phyloP scores from a whole-genome alignment of 1,140 invertebrate species.

The Leptinotarsa undecemlineata region DNA sequence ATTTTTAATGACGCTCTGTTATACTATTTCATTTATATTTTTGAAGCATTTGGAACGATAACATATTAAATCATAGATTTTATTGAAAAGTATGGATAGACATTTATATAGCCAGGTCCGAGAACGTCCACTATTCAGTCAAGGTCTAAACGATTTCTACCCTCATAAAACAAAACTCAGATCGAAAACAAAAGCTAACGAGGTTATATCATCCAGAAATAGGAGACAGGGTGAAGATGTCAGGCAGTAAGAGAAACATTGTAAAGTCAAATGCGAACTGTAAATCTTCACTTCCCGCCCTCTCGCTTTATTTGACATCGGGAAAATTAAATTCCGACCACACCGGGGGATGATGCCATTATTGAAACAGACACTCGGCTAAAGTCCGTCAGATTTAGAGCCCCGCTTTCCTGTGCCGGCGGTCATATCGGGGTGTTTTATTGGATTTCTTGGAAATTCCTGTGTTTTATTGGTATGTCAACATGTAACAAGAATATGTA shows the following conservation, averaged over 20 bases:
- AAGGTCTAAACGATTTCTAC: neutral
- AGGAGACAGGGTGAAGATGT: conserved; percentile 33
- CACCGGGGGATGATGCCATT: conserved; percentile 22
- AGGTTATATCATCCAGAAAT: conserved; percentile 5
- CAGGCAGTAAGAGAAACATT: conserved; percentile 41
- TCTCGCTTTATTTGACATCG: conserved; percentile 46
- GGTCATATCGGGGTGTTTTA: conserved; percentile 19
- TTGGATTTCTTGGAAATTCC: conserved; percentile 15
- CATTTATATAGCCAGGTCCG: neutral
- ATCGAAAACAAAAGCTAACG: conserved; percentile 5
- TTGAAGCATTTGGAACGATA: too few relatives aligned
- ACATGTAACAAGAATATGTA: conserved; percentile 9
- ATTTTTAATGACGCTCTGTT: too few relatives aligned
- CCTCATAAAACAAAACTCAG: conserved; percentile 3
- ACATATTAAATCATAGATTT: neutral
- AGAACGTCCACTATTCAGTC: neutral
- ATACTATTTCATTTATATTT: too few relatives aligned
- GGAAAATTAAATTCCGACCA: conserved; percentile 43
- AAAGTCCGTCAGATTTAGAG: conserved; percentile 15
- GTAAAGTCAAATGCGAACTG: conserved; percentile 46
- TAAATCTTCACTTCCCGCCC: conserved; percentile 48
- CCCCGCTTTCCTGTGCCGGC: neutral
- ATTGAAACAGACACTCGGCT: conserved; percentile 21
- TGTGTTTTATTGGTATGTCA: conserved; percentile 12
- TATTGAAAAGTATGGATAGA: neutral